A percentile compares a stretch with the other conserved stretches of the same genome.
Conservation (phyloP, 2,113 vertebrate genomes). For the Tragelaphus buxtoni region DNA sequence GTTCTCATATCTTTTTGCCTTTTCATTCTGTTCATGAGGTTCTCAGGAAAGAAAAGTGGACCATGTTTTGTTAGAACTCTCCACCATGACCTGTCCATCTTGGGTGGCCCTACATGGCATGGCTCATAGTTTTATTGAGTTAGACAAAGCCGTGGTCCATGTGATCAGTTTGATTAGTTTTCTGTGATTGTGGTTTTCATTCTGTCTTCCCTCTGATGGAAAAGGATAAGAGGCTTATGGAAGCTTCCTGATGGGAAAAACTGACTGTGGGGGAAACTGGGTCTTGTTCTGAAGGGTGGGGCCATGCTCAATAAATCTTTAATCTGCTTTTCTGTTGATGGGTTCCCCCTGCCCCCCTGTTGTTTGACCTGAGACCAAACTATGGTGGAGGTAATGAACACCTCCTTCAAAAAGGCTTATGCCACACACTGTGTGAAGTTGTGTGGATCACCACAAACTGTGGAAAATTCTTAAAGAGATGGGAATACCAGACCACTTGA, state of each 20-base stretch:
- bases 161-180: not conserved
- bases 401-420: not conserved
- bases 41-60: not conserved
- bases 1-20: not conserved
- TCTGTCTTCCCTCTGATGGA: not conserved
- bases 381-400: not conserved
- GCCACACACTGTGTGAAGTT: not conserved
- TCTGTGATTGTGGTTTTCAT: not conserved
- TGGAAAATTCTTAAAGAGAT: not conserved
- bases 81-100: not conserved
- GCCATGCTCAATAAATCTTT: not conserved
- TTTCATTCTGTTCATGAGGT: not conserved
- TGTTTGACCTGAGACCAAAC: not conserved
- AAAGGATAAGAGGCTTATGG: not conserved
- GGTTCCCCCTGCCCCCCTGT: not conserved
- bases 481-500: not conserved
- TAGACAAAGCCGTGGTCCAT: not conserved
- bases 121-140: not conserved
- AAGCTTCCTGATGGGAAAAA: not conserved
- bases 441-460: not conserved
- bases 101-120: not conserved
- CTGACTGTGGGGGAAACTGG: not conserved
- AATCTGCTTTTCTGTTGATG: not conserved
- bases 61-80: not conserved
- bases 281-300: not conserved